Evolutionary conservation across 1,140 invertebrate genomes (phyloP).

Genomic region (Latrodectus geometricus): DNA sequence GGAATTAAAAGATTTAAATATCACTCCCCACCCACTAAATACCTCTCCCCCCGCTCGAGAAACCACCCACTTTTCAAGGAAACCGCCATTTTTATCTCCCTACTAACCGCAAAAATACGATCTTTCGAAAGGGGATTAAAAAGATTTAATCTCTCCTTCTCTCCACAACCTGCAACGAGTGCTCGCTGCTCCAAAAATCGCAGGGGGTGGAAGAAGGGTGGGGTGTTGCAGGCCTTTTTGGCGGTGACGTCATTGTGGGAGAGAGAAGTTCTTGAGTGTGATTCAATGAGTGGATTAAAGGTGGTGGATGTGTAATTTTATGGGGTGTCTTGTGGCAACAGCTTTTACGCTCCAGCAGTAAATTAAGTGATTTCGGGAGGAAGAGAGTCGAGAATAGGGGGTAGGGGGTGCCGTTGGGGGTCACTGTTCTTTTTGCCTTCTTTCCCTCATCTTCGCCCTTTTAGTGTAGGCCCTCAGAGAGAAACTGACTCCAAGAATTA

Average conservation of each 20-base stretch:
- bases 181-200: no score
- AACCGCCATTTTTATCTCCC: constrained; percentile 39
- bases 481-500: neutral
- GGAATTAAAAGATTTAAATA: constrained; percentile 7
- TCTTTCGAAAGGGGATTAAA: constrained; percentile 40
- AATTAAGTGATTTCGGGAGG: constrained; percentile 48
- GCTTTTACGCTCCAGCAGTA: constrained; percentile 48
- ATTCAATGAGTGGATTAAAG: constrained; percentile 60
- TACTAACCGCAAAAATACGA: constrained; percentile 53
- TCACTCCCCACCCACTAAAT: neutral
- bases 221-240: neutral
- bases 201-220: no score
- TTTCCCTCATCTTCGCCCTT: neutral
- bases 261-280: constrained; percentile 12
- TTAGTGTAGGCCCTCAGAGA: neutral
- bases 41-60: neutral
- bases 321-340: constrained; percentile 56
- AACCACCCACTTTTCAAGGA: neutral
- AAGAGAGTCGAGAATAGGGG: neutral
- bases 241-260: constrained; percentile 52
- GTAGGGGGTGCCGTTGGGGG: neutral
- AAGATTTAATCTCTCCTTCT: constrained; percentile 20
- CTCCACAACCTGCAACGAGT: neutral
- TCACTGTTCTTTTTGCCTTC: constrained; percentile 1
- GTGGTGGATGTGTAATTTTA: constrained; percentile 49